A percentile compares a stretch with the other conserved stretches of the same genome.
These are phyloP conservation scores for Squalus acanthias DNA, from an alignment of 2,797 vertebrate genomes.

Conservation along the genomic window DNA sequence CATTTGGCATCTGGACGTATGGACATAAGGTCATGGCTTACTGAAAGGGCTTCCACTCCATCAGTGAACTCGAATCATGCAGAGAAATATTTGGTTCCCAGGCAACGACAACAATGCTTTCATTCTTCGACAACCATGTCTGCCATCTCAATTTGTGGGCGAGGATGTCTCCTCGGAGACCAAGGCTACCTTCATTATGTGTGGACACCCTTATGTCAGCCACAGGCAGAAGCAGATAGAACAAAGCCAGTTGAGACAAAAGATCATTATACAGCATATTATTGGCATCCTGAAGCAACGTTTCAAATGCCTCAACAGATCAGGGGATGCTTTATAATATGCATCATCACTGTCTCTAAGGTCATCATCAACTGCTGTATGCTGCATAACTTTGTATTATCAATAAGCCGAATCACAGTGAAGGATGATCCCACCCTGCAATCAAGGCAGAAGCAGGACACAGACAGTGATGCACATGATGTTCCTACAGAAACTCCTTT, in stretches of 20 bases:
- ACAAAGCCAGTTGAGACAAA: no score
- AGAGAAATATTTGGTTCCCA: not conserved
- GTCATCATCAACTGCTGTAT: not conserved
- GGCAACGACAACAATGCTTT: not conserved
- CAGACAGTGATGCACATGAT: not conserved
- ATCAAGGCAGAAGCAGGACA: not conserved
- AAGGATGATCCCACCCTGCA: not conserved
- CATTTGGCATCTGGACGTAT: not conserved
- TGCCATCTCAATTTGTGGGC: not conserved
- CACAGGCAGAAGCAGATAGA: no score
- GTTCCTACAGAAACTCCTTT: not conserved
- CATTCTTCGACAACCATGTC: not conserved
- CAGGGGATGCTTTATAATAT: no score
- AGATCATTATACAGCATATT: no score
- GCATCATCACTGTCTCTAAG: not conserved
- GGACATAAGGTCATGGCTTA: no score
- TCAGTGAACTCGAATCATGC: not conserved
- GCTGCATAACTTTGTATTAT: not conserved
- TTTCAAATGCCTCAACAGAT: no score
- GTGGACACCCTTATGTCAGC: no score
- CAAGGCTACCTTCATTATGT: no score
- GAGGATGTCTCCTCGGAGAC: not conserved
- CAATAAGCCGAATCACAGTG: not conserved
- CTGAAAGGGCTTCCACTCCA: not conserved
- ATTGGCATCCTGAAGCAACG: no score